phyloP scores from a whole-genome alignment of 1,140 invertebrate species.

The Heliconius melpomene region DNA sequence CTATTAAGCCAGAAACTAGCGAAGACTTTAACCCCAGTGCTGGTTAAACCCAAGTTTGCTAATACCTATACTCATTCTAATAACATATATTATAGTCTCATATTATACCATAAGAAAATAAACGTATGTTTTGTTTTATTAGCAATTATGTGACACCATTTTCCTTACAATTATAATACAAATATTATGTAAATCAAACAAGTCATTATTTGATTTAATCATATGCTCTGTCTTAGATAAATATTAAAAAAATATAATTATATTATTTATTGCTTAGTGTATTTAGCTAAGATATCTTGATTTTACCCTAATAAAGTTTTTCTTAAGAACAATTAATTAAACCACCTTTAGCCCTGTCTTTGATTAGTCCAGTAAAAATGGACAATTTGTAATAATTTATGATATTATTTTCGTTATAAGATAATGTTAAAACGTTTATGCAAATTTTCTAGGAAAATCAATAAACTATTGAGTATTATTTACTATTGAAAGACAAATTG shows the following conservation, averaged over 20 bases:
- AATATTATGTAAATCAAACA: too few relatives aligned
- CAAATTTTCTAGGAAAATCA: neutral
- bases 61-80: neutral
- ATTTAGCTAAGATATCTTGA: too few relatives aligned
- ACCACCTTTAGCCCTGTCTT: too few relatives aligned
- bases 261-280: neutral
- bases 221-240: too few relatives aligned
- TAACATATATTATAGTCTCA: too few relatives aligned
- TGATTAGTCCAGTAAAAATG: too few relatives aligned
- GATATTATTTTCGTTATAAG: neutral
- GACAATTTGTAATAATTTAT: too few relatives aligned
- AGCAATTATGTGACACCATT: constrained; percentile 1
- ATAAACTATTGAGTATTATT: neutral
- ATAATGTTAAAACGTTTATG: neutral
- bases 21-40: too few relatives aligned
- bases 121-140: neutral
- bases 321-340: neutral
- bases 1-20: too few relatives aligned
- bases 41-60: neutral
- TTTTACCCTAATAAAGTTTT: neutral
- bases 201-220: too few relatives aligned
- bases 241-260: too few relatives aligned
- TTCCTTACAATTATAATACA: neutral
- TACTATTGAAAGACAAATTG: neutral
- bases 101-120: neutral